Percentiles rank a stretch among this genome's conserved stretches.
phyloP scores from a whole-genome alignment of 1,140 invertebrate genomes.

The Nixonia krombeini region DNA sequence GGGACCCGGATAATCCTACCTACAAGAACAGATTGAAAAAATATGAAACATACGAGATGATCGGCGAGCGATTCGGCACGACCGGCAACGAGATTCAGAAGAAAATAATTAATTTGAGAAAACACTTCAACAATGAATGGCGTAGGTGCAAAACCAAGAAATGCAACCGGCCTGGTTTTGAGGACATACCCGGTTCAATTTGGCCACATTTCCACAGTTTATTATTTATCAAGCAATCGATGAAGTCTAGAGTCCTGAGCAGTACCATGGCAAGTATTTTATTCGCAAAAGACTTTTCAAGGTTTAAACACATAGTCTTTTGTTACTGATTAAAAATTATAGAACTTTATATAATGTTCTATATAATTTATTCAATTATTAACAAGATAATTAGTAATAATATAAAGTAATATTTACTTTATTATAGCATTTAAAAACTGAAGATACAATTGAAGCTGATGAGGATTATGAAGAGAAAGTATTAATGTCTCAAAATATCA shows the following conservation, averaged over 20 bases:
- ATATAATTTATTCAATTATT: too few species aligned
- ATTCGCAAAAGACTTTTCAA: background rate
- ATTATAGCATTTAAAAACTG: too few species aligned
- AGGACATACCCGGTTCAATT: constrained; percentile 29
- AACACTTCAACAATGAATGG: constrained; percentile 46
- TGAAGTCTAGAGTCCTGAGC: background rate
- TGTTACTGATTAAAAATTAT: too few species aligned
- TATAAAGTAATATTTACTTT: too few species aligned
- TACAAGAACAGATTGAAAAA: constrained; percentile 40
- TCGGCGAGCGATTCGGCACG: constrained; percentile 27
- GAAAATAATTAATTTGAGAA: constrained; percentile 38
- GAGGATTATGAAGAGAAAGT: too few species aligned
- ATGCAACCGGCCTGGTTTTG: constrained; percentile 35
- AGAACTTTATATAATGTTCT: too few species aligned
- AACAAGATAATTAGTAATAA: too few species aligned
- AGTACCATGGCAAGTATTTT: background rate
- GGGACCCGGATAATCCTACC: constrained; percentile 23
- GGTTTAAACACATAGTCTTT: too few species aligned
- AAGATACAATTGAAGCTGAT: too few species aligned
- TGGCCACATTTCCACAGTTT: constrained; percentile 42
- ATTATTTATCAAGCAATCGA: constrained; percentile 17
- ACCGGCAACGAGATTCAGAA: constrained; percentile 35
- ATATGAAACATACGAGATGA: constrained; percentile 31
- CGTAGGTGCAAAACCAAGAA: constrained; percentile 32
- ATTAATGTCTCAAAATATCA: too few species aligned